Base-by-base conservation (phyloP, 2,888 invertebrate genomes). In the Ligdia adustata region DNA sequence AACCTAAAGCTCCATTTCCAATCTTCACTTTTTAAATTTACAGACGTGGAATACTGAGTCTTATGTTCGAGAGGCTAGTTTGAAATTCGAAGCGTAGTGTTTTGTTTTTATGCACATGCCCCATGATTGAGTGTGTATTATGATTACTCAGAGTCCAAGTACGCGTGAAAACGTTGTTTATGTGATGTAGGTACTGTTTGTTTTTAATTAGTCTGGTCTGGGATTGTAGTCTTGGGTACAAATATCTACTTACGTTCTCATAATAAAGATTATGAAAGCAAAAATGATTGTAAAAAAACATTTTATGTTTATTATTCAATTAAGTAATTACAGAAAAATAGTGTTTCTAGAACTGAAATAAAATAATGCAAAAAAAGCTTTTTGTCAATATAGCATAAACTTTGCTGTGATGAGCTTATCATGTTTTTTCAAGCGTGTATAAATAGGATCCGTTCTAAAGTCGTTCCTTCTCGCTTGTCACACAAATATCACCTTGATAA, bases 81-180 rank as follows among this genome's bases (percentile, higher is more conserved):
- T 9, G 28, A 39, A 24, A 16, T 27, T 28, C 27, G 42, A 44
- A 43, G 27, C 11, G 35, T 22, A 15, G 20, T 34, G 28, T 31
- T 38, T 46, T 28, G 40, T 46, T 69, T 75, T 72, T 66, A 69
- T 72, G 72, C 83, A 81, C 77, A 84, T 82, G 81, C 72, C 71
- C 66, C 65, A 68, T 81, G 78, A 82, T 77, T 74, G 72, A 76
- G 70, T 69, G 74, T 75, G 74, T 79, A 75, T 79, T 79, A 76
- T 77, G 76, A 78, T 81, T 76, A 75, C 72, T 77, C 62, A 75
- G 61, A 62, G 60, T 55, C 62, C 55, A 79, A 82, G 76, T 81
- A 72, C 66, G 75, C 76, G 73, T 78, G 73, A 76, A 77, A 77
- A 71, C 62, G 63, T 57, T 72, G 69, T 72, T 76, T 74, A 61